These are phyloP conservation scores for Platygyra sinensis DNA, from an alignment of 64 coral and sea anemone species.

Conservation along the genomic window DNA sequence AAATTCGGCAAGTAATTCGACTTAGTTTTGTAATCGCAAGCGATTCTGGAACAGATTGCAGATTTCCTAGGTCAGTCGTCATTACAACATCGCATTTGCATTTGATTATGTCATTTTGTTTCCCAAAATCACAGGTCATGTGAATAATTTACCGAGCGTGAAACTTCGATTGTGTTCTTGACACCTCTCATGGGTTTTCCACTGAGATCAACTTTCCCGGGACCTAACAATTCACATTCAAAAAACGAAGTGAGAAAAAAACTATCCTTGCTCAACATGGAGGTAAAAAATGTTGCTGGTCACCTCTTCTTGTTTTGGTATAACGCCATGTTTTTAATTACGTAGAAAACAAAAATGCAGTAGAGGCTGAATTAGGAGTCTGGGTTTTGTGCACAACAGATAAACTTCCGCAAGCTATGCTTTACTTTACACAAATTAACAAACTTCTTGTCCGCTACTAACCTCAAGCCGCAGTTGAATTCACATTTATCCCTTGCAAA, in stretches of 20 bases:
- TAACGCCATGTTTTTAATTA: background rate
- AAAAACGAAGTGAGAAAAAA: background rate
- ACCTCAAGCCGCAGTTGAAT: background rate
- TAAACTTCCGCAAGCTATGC: background rate
- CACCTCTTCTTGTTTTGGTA: background rate
- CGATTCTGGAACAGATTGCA: slow-evolving; percentile 46
- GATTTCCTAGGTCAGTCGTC: slow-evolving; percentile 43
- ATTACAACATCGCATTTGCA: slow-evolving; percentile 61
- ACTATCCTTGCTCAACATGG: background rate
- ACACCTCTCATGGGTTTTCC: slow-evolving; percentile 28
- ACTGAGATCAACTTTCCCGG: slow-evolving; percentile 18
- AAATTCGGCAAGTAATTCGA: slow-evolving; percentile 39
- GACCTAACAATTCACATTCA: background rate
- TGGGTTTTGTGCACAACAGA: background rate
- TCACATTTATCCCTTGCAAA: background rate
- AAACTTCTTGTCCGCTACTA: background rate
- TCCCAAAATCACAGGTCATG: slow-evolving; percentile 37
- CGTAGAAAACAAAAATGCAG: background rate
- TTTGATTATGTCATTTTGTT: slow-evolving; percentile 61
- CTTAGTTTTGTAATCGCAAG: slow-evolving; percentile 38
- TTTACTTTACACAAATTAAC: background rate
- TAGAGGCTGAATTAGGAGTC: too few species aligned
- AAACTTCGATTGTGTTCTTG: slow-evolving; percentile 45
- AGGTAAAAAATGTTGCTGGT: background rate
- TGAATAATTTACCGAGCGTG: slow-evolving; percentile 55